These are phyloP conservation scores for Phengaris arion DNA, from an alignment of 2,888 invertebrate genomes.

Conservation along the genomic window DNA sequence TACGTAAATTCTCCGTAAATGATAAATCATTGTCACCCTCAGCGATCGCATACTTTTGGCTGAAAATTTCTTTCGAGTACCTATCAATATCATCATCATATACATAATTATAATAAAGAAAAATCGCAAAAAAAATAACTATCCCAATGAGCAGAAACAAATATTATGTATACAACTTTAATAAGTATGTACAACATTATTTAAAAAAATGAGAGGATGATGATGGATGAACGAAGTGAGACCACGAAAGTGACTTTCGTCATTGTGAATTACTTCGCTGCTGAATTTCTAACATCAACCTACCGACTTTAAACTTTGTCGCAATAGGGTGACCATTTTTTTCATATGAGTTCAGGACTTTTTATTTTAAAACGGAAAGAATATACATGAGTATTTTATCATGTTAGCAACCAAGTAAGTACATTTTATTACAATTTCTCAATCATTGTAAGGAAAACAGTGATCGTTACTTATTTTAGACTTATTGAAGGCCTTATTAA, in stretches of 20 bases:
- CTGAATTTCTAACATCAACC: conserved; percentile 66
- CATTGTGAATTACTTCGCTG: conserved; percentile 62
- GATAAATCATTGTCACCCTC: conserved; percentile 53
- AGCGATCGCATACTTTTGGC: conserved; percentile 15
- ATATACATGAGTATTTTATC: no score
- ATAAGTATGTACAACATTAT: no score
- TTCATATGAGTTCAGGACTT: not conserved
- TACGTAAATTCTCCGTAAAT: conserved; percentile 47
- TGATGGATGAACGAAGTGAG: not conserved
- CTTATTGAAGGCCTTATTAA: no score
- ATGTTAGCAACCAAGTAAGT: no score
- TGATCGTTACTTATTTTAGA: no score
- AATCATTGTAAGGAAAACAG: no score
- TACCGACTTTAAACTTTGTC: conserved; percentile 55
- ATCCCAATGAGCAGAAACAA: not conserved
- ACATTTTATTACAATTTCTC: no score
- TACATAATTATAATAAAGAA: not conserved
- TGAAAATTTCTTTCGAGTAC: conserved; percentile 3
- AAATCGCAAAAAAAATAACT: no score
- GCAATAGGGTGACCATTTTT: not conserved
- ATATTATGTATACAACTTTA: not conserved
- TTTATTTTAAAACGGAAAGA: no score
- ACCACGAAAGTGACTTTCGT: conserved; percentile 44
- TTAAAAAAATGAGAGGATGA: no score
- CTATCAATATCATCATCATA: not conserved